Percentiles rank a stretch among this genome's conserved stretches.
These are phyloP conservation scores for Centropus unirufus DNA, from an alignment of 2,113 vertebrate species.

Conservation along the genomic window DNA sequence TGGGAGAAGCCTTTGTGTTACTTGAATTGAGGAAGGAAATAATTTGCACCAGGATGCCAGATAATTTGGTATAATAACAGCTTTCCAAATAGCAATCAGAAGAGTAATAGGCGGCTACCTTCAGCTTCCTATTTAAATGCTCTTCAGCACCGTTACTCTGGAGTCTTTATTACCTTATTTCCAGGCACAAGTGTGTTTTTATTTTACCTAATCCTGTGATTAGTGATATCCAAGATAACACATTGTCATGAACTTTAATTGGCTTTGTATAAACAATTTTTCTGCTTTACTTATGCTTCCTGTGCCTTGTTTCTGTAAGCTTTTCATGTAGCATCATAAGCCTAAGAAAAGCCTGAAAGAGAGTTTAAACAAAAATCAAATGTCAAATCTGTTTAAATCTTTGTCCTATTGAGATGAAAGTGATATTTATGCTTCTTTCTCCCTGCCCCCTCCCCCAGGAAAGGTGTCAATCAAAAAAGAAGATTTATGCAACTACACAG, in stretches of 20 bases:
- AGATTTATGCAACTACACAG: constrained; percentile 89
- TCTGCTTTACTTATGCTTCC: neutral
- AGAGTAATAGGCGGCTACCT: neutral
- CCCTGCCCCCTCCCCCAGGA: constrained; percentile 73
- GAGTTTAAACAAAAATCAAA: neutral
- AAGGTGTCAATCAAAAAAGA: constrained; percentile 97
- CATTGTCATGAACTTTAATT: neutral
- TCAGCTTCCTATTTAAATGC: constrained; percentile 2
- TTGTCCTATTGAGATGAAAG: neutral
- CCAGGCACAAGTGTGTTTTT: neutral
- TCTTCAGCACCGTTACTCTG: neutral
- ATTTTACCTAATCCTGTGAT: neutral
- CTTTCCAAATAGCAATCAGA: constrained; percentile 23
- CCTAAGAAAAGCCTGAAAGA: neutral
- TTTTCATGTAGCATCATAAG: neutral
- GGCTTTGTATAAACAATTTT: neutral
- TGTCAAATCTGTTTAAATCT: neutral
- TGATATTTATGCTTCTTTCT: constrained; percentile 5
- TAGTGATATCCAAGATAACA: neutral
- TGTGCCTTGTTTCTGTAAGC: neutral
- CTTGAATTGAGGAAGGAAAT: constrained; percentile 74
- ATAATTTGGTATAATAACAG: constrained; percentile 60
- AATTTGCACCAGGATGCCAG: constrained; percentile 56
- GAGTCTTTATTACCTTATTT: neutral
- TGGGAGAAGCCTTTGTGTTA: constrained; percentile 15